A percentile compares a stretch with the other conserved stretches of the same genome.
Conservation (phyloP, 2,888 invertebrate genomes). For the Aleiodes leptofemur region DNA sequence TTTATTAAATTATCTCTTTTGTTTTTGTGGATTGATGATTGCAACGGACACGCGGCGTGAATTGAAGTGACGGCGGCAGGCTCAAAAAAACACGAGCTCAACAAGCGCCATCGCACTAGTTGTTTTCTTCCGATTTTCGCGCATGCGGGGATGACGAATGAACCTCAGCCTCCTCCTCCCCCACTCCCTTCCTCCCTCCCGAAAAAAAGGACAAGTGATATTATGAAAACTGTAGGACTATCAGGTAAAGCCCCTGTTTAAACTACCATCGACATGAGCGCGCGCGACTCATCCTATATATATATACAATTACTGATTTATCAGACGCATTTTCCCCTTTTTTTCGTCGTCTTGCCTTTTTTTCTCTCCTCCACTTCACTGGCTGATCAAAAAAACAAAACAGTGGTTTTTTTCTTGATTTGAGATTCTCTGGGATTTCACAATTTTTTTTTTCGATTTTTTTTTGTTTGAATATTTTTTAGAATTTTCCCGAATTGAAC, state of each 20-base stretch:
- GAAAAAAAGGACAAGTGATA: neutral
- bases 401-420: too few relatives aligned
- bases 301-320: constrained; percentile 38
- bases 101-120: constrained; percentile 56
- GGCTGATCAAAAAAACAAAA: constrained; percentile 32
- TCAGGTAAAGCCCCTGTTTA: constrained; percentile 43
- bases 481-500: too few relatives aligned
- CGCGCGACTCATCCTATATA: constrained; percentile 23
- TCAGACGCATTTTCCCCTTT: constrained; percentile 18
- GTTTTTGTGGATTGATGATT: too few relatives aligned
- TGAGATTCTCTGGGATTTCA: too few relatives aligned
- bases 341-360: constrained; percentile 15
- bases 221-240: constrained; percentile 14
- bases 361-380: constrained; percentile 16
- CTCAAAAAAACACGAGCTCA: constrained; percentile 47
- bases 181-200: too few relatives aligned
- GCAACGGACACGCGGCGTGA: constrained; percentile 68
- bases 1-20: too few relatives aligned
- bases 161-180: neutral
- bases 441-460: too few relatives aligned
- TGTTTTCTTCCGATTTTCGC: constrained; percentile 27
- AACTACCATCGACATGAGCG: constrained; percentile 48
- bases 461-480: too few relatives aligned
- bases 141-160: constrained; percentile 33
- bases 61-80: constrained; percentile 68